Evolutionary conservation across 2,113 vertebrate species (phyloP).

Genomic region (Suncus etruscus): DNA sequence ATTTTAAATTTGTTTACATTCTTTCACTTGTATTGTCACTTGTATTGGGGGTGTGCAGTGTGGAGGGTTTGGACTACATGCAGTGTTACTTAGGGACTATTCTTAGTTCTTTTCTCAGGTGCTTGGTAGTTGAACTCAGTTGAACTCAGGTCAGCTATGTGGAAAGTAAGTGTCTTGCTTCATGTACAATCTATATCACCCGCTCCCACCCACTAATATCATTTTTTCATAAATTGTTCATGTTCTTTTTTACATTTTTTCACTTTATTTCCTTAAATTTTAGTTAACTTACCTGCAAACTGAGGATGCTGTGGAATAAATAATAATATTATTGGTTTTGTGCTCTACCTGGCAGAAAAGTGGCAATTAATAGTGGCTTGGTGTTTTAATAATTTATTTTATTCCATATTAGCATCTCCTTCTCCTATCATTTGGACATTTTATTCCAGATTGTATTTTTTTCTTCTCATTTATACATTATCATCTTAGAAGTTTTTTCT

Average conservation of each 20-base stretch:
- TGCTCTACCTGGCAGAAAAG: neutral
- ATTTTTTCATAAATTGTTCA: neutral
- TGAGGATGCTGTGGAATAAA: neutral
- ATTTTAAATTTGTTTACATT: neutral
- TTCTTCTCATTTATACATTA: neutral
- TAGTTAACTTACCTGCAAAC: neutral
- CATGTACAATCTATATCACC: no score
- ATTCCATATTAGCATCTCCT: neutral
- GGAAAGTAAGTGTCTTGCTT: no score
- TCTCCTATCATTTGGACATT: neutral
- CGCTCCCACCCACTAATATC: neutral
- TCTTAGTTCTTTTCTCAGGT: no score
- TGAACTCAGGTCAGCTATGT: no score
- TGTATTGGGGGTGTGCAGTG: neutral
- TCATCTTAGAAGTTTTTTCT: neutral
- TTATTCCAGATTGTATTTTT: neutral
- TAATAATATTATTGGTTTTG: neutral
- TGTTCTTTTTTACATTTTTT: neutral
- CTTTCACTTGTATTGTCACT: neutral
- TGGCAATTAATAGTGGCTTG: neutral
- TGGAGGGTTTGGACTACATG: no score
- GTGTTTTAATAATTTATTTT: constrained; percentile 8
- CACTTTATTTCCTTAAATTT: neutral
- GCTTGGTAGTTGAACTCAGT: no score
- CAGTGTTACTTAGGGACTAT: no score